A percentile compares a stretch with the other conserved stretches of the same genome.
phyloP scores from a whole-genome alignment of 2,113 vertebrate species.

The Pyxicephalus adspersus region DNA sequence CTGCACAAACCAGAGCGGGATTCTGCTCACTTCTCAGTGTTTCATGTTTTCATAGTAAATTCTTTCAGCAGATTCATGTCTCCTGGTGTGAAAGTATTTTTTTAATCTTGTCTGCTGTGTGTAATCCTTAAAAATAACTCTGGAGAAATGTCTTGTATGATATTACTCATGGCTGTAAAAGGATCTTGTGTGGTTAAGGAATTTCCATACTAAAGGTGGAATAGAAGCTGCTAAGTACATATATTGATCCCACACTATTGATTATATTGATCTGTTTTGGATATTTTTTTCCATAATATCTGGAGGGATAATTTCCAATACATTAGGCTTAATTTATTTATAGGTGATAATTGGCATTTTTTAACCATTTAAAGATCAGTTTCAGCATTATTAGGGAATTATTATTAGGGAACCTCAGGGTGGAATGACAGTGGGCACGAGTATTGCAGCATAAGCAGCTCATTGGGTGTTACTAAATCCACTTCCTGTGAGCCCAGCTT shows the following conservation, averaged over 20 bases:
- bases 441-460: too few relatives aligned
- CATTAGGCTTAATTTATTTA: neutral
- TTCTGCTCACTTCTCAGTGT: neutral
- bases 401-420: too few relatives aligned
- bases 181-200: neutral
- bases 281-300: neutral
- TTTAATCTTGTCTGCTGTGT: neutral
- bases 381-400: too few relatives aligned
- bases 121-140: slow-evolving; percentile 19
- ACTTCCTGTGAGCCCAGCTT: too few relatives aligned
- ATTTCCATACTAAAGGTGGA: neutral
- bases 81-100: neutral
- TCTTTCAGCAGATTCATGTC: neutral
- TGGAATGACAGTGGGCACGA: too few relatives aligned
- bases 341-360: neutral
- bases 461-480: too few relatives aligned
- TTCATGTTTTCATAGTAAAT: slow-evolving; percentile 2
- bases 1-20: neutral
- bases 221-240: neutral
- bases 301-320: neutral
- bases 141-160: slow-evolving; percentile 13
- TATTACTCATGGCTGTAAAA: slow-evolving; percentile 6
- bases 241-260: neutral
- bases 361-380: too few relatives aligned
- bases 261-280: neutral